A percentile compares a stretch with the other conserved stretches of the same genome.
Evolutionary conservation across 2,888 invertebrate genomes (phyloP).

Genomic region (Andrena trimmerana): DNA sequence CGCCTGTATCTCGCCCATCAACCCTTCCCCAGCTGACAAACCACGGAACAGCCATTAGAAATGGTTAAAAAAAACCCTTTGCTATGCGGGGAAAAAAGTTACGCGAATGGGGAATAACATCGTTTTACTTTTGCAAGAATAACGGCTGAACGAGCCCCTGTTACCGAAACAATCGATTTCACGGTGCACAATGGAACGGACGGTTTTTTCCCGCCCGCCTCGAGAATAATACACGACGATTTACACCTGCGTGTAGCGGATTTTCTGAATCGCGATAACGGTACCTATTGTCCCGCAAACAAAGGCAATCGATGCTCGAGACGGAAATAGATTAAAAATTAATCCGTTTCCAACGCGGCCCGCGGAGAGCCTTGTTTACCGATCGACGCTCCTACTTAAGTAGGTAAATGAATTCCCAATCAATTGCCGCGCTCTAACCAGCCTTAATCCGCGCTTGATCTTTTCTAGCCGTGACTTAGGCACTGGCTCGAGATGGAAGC

Average conservation of each 20-base stretch:
- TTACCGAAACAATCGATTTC: conserved; percentile 30
- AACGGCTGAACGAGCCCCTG: neutral
- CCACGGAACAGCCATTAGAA: neutral
- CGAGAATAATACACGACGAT: conserved; percentile 15
- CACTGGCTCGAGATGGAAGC: too few relatives aligned
- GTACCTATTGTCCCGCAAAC: conserved; percentile 13
- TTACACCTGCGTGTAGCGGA: conserved; percentile 16
- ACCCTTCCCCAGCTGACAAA: neutral
- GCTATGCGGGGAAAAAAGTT: neutral
- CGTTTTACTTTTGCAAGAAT: neutral
- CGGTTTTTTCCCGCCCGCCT: neutral
- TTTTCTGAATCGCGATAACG: conserved; percentile 16
- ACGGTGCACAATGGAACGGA: conserved; percentile 12
- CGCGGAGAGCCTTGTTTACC: conserved; percentile 9
- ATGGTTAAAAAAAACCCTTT: too few relatives aligned
- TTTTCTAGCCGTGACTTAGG: too few relatives aligned
- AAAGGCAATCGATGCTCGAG: conserved; percentile 14
- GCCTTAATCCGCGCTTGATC: too few relatives aligned
- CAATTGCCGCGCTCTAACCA: conserved; percentile 6
- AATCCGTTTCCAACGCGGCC: conserved; percentile 1
- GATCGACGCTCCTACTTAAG: conserved; percentile 20
- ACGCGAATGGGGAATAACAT: neutral
- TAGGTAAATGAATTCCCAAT: conserved; percentile 28
- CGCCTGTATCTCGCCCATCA: neutral
- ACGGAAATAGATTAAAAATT: conserved; percentile 39